A percentile compares a stretch with the other conserved stretches of the same genome.
Conservation (phyloP, 2,113 vertebrate species). For the Phasianus colchicus region DNA sequence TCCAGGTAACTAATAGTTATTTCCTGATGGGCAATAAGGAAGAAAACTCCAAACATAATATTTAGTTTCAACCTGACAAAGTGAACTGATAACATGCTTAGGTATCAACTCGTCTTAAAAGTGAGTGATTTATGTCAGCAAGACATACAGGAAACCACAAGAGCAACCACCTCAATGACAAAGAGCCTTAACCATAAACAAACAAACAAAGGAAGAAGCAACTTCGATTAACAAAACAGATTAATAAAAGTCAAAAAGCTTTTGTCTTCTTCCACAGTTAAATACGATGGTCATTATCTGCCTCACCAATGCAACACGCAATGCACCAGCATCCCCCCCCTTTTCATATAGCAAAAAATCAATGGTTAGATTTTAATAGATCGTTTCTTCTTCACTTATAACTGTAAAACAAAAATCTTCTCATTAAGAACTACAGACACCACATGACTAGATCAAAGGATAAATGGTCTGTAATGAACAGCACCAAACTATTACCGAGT, state of each 20-base stretch:
- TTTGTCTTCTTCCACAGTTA: background rate
- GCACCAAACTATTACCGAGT: background rate
- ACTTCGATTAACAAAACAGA: background rate
- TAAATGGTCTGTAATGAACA: background rate
- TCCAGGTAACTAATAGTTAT: background rate
- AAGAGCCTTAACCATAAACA: background rate
- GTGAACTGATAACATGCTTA: background rate
- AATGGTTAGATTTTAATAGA: background rate
- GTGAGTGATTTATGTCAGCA: background rate
- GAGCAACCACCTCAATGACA: background rate
- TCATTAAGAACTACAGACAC: slow-evolving; percentile 14
- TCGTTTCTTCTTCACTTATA: background rate
- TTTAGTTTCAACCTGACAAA: background rate
- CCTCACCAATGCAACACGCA: background rate
- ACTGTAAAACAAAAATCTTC: background rate
- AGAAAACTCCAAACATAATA: background rate
- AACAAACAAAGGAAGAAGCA: slow-evolving; percentile 5
- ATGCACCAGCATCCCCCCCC: background rate
- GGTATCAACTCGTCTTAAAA: background rate
- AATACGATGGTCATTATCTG: background rate
- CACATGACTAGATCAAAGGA: slow-evolving; percentile 27
- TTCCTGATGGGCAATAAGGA: background rate
- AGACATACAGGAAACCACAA: background rate
- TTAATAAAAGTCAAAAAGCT: background rate
- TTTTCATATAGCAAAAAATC: background rate